Percentiles rank a stretch among this genome's conserved stretches.
Conservation (phyloP, 2,113 vertebrate genomes). For the Bothrops jararaca region DNA sequence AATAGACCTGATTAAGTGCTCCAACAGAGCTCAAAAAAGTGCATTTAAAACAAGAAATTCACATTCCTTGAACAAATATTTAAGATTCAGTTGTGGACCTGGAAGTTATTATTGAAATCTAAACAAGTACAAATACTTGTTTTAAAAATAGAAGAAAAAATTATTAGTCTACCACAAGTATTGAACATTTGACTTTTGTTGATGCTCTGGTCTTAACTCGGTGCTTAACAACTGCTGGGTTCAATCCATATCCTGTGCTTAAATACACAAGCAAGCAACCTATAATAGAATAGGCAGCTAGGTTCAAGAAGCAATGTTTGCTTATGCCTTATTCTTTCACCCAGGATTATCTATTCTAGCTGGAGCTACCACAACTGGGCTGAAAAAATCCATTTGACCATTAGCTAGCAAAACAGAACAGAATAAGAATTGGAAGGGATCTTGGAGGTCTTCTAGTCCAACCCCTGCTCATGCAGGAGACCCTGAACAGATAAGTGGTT, state of each 20-base stretch:
- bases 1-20: conserved; percentile 48
- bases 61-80: conserved; percentile 40
- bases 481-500: too few relatives aligned
- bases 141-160: background rate
- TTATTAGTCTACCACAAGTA: background rate
- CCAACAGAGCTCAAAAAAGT: conserved; percentile 46
- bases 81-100: background rate
- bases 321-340: background rate
- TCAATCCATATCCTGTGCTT: background rate
- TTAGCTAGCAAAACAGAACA: background rate
- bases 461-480: too few relatives aligned
- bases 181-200: background rate
- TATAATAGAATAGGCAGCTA: background rate
- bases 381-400: background rate
- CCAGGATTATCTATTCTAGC: background rate
- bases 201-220: fast-evolving
- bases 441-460: too few relatives aligned
- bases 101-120: conserved; percentile 25
- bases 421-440: too few relatives aligned
- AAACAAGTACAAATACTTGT: background rate
- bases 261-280: background rate
- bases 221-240: background rate
- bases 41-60: conserved; percentile 22
- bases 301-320: background rate
- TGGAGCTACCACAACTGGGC: background rate